Evolutionary conservation across 2,113 vertebrate genomes (phyloP).

Genomic region (Strigops habroptila): DNA sequence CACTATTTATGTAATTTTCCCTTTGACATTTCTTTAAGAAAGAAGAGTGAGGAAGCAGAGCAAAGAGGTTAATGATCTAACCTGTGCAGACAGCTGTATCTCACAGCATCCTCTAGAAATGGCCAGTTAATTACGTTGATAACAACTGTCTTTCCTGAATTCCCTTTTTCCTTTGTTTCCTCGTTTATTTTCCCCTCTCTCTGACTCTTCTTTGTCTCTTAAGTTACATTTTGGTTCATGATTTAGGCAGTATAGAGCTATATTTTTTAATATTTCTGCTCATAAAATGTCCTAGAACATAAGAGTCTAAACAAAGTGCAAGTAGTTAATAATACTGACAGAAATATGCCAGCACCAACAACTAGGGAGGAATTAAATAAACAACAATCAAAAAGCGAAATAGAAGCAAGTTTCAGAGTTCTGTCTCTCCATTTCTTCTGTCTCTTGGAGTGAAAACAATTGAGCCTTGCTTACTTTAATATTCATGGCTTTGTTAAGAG

Average conservation of each 20-base stretch:
- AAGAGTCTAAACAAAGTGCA: not conserved
- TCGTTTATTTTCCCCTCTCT: not conserved
- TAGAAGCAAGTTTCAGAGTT: not conserved
- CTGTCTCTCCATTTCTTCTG: not conserved
- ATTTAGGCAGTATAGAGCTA: not conserved
- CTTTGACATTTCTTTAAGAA: not conserved
- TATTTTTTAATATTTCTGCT: not conserved
- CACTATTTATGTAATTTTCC: not conserved
- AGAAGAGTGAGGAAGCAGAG: not conserved
- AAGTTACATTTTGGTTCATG: not conserved
- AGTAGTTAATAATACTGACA: not conserved
- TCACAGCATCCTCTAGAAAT: not conserved
- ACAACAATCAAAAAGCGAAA: not conserved
- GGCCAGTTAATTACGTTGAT: not conserved
- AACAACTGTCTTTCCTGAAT: not conserved
- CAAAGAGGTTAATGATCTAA: not conserved
- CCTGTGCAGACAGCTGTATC: not conserved
- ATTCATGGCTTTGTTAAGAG: not conserved
- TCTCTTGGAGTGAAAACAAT: not conserved
- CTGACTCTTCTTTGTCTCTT: not conserved
- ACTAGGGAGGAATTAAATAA: not conserved
- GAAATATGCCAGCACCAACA: not conserved
- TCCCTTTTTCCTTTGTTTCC: not conserved
- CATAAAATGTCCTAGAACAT: not conserved
- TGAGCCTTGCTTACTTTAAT: not conserved